Evolutionary conservation across 2,888 invertebrate species (phyloP).

Genomic region (Lacanobia wlatinum): DNA sequence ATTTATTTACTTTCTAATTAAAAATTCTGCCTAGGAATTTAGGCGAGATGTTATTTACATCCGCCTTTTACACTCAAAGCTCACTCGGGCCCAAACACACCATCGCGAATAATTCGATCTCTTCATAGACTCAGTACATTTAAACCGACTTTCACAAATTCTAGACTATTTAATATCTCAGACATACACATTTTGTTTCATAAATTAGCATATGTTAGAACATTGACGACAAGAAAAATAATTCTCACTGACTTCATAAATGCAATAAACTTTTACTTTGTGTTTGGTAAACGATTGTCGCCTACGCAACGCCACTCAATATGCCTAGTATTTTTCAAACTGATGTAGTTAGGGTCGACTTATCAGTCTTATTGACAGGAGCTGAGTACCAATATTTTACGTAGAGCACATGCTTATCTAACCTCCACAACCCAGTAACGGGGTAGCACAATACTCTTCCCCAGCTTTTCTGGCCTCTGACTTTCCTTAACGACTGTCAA

Average conservation of each 20-base stretch:
- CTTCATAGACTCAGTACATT: neutral
- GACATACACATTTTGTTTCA: neutral
- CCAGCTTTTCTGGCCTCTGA: too few relatives aligned
- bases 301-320: neutral
- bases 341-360: too few relatives aligned
- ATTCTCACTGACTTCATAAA: slow-evolving; percentile 18
- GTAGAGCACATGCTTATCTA: too few relatives aligned
- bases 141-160: slow-evolving; percentile 4
- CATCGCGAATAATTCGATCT: too few relatives aligned
- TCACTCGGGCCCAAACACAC: neutral
- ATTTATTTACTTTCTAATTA: slow-evolving; percentile 40
- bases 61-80: neutral
- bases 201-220: slow-evolving; percentile 21
- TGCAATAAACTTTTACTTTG: slow-evolving; percentile 17
- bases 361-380: too few relatives aligned
- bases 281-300: neutral
- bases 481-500: too few relatives aligned
- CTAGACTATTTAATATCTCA: neutral
- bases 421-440: too few relatives aligned
- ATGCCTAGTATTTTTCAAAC: too few relatives aligned
- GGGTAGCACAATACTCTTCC: too few relatives aligned
- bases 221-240: slow-evolving; percentile 7
- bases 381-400: too few relatives aligned
- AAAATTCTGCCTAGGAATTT: neutral
- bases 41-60: neutral